Percentiles rank a stretch among this genome's conserved stretches.
Conservation (phyloP, 2,113 vertebrate genomes). For the Peucedramus taeniatus region DNA sequence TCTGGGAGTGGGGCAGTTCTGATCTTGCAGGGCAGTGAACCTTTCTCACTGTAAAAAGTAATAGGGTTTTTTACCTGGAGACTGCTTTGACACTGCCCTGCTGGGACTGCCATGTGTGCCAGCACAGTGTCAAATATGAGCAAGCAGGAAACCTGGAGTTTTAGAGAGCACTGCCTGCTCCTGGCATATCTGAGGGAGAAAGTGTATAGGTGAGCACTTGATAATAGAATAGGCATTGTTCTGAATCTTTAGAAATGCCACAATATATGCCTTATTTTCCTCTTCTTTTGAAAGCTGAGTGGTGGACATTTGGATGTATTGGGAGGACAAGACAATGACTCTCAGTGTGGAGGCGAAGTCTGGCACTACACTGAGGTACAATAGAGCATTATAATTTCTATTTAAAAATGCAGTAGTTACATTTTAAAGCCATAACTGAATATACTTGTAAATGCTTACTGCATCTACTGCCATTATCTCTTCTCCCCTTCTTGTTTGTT, state of each 20-base stretch:
- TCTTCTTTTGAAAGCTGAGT: not conserved
- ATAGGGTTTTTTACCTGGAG: not conserved
- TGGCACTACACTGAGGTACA: not conserved
- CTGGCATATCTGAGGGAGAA: not conserved
- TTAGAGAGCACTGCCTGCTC: not conserved
- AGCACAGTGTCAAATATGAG: not conserved
- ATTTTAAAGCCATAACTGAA: not conserved
- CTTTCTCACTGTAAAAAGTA: not conserved
- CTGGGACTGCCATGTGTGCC: not conserved
- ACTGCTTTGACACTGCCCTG: not conserved
- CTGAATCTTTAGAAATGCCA: not conserved
- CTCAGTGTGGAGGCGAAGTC: not conserved
- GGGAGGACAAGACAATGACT: not conserved
- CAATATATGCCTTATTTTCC: not conserved
- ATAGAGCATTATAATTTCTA: not conserved
- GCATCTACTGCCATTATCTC: not conserved
- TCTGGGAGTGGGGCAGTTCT: not conserved
- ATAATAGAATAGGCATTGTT: not conserved
- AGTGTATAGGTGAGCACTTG: not conserved
- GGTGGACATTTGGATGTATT: not conserved
- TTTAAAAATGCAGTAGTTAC: not conserved
- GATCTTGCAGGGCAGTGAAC: not conserved
- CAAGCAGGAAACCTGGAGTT: not conserved
- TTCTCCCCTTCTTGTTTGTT: not conserved
- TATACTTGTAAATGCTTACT: not conserved